Conservation (phyloP, 1,140 invertebrate genomes). For the Lethocerus indicus region DNA sequence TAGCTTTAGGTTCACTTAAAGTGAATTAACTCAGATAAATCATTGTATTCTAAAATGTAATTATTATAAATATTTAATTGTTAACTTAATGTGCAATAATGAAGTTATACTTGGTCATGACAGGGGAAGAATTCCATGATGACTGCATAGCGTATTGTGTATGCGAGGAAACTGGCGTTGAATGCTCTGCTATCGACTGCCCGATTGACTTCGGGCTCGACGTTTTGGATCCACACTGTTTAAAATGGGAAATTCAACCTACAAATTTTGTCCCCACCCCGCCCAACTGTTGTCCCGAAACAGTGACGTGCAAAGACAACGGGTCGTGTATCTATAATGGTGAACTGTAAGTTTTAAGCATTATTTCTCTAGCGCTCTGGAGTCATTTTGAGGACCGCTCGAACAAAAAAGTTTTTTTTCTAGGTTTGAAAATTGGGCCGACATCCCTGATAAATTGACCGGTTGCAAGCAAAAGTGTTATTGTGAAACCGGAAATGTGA, state of each 20-base stretch:
- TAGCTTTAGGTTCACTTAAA: too few species aligned
- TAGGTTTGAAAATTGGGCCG: constrained; percentile 44
- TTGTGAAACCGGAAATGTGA: constrained; percentile 70
- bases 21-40: not conserved
- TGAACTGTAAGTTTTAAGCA: constrained; percentile 28
- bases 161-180: constrained; percentile 42
- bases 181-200: constrained; percentile 64
- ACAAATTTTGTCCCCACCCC: constrained; percentile 47
- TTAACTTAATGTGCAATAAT: not conserved
- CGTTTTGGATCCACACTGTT: constrained; percentile 60
- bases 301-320: constrained; percentile 55
- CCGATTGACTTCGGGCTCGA: constrained; percentile 67
- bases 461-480: constrained; percentile 73
- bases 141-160: constrained; percentile 51
- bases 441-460: constrained; percentile 45
- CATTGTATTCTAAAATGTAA: not conserved
- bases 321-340: constrained; percentile 56
- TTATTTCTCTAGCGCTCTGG: too few species aligned
- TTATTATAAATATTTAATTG: not conserved
- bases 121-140: constrained; percentile 21
- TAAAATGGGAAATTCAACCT: constrained; percentile 67
- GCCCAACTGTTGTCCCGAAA: constrained; percentile 67
- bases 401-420: constrained; percentile 13
- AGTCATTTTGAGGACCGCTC: too few species aligned
- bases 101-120: not conserved